Percentiles rank a stretch among this genome's conserved stretches.
Evolutionary conservation across 2,888 invertebrate genomes (phyloP).

Genomic region (Coenonympha glycerion): DNA sequence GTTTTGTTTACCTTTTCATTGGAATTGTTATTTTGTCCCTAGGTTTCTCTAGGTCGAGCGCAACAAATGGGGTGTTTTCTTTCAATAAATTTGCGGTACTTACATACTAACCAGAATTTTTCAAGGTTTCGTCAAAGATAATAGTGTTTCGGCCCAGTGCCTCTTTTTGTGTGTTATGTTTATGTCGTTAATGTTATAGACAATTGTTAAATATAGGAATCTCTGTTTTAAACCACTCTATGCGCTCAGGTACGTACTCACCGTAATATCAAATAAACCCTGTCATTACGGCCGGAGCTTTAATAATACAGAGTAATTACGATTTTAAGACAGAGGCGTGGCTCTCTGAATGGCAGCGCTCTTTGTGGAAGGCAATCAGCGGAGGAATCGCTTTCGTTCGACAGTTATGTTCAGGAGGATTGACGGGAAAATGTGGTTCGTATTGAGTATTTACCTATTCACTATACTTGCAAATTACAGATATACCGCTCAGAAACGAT

Average conservation of each 20-base stretch:
- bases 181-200: no score
- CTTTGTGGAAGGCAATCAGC: slow-evolving; percentile 11
- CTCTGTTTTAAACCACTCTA: slow-evolving; percentile 3
- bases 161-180: no score
- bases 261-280: slow-evolving; percentile 16
- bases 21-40: no score
- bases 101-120: no score
- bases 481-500: no score
- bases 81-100: no score
- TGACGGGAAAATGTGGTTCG: not conserved
- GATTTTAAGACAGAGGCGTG: slow-evolving; percentile 47
- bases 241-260: not conserved
- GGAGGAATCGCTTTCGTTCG: slow-evolving; percentile 9
- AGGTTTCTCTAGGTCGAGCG: no score
- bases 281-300: slow-evolving; percentile 21
- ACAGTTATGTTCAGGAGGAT: slow-evolving; percentile 3
- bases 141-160: no score
- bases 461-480: not conserved
- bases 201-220: no score
- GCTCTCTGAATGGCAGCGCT: slow-evolving; percentile 51
- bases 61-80: no score
- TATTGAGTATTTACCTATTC: not conserved
- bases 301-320: slow-evolving; percentile 28
- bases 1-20: no score
- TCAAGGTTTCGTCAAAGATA: no score